phyloP scores from a whole-genome alignment of 2,113 vertebrate species.

The Labeo catla region DNA sequence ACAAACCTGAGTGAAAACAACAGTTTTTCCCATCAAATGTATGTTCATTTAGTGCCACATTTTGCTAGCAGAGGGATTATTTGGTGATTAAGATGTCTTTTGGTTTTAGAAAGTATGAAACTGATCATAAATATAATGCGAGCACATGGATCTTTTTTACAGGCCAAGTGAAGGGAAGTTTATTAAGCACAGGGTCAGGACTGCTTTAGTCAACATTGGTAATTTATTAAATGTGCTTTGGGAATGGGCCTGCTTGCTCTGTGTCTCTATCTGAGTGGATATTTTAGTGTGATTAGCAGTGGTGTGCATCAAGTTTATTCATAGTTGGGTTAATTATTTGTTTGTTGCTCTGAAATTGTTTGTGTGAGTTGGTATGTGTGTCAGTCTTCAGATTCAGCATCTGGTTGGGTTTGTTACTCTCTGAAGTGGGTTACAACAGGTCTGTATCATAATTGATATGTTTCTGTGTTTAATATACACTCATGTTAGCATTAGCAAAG shows the following conservation, averaged over 20 bases:
- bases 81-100: conserved; percentile 44
- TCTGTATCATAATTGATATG: conserved; percentile 43
- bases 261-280: not conserved
- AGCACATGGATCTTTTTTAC: not conserved
- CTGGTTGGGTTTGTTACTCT: conserved; percentile 24
- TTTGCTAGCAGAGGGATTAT: not conserved
- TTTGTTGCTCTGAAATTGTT: conserved; percentile 15
- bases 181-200: conserved; percentile 30
- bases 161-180: conserved; percentile 10
- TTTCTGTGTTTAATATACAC: conserved; percentile 18
- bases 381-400: conserved; percentile 19
- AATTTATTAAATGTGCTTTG: conserved; percentile 30
- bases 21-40: not conserved
- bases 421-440: conserved; percentile 32
- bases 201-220: conserved; percentile 51
- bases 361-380: conserved; percentile 22
- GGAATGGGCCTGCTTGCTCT: not conserved
- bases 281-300: not conserved
- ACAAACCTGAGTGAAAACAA: no score
- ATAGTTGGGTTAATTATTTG: not conserved
- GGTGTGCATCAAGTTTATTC: not conserved
- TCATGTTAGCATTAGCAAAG: no score
- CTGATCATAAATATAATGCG: conserved; percentile 40
- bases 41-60: not conserved
- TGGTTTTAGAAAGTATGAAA: conserved; percentile 28